Conservation (phyloP, 2,888 invertebrate genomes). For the Elysia crispata region DNA sequence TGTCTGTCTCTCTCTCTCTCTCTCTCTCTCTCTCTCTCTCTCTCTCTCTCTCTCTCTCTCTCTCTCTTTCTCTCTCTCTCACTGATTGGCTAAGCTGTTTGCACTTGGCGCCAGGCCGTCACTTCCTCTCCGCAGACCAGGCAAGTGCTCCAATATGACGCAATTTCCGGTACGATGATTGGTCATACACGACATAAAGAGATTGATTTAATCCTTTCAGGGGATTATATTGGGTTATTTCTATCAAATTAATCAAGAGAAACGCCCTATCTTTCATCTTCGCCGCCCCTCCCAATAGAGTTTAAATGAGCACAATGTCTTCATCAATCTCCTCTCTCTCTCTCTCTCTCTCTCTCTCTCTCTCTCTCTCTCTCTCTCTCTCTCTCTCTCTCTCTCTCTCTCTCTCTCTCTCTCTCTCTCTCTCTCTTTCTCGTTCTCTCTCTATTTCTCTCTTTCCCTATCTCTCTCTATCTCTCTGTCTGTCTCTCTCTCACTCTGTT, state of each 20-base stretch:
- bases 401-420: not conserved
- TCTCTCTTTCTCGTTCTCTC: not conserved
- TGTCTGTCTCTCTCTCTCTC: not conserved
- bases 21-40: slow-evolving; percentile 2
- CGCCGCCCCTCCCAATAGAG: too few species aligned
- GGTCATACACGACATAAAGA: not conserved
- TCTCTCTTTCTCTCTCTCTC: not conserved
- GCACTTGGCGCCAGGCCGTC: not conserved
- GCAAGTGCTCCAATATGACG: too few species aligned
- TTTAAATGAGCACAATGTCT: too few species aligned
- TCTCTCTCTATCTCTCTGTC: too few species aligned
- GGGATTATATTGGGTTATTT: not conserved
- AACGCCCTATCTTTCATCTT: too few species aligned
- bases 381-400: not conserved
- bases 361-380: not conserved
- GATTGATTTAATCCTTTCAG: not conserved
- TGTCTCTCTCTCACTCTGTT: too few species aligned
- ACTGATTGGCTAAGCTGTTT: not conserved
- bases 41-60: not conserved
- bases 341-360: not conserved
- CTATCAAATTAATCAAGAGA: too few species aligned
- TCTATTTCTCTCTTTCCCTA: too few species aligned
- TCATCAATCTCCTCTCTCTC: not conserved
- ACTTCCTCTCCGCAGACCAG: not conserved
- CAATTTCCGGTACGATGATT: too few species aligned